Conservation (phyloP, 53 echinoderm and acorn worm species). For the Arbacia lixula region DNA sequence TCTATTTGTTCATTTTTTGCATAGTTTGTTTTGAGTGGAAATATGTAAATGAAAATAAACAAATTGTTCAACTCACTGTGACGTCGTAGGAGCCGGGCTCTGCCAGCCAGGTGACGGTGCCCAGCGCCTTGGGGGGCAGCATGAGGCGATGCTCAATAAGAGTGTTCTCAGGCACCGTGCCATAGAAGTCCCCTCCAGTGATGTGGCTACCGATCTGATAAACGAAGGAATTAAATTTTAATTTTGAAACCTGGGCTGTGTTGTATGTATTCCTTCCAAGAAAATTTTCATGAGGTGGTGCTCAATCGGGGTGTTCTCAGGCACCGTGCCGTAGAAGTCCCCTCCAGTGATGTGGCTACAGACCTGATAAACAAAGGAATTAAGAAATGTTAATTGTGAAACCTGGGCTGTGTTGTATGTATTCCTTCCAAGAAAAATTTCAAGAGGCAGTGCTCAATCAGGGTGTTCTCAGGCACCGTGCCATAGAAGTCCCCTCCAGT, state of each 20-base stretch:
- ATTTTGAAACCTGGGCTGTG: too few species aligned
- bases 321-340: slow-evolving; percentile 91
- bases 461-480: slow-evolving; percentile 86
- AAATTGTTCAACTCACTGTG: too few species aligned
- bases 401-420: too few species aligned
- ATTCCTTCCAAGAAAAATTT: too few species aligned
- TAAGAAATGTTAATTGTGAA: too few species aligned
- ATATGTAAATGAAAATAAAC: too few species aligned
- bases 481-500: slow-evolving; percentile 99
- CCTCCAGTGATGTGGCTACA: slow-evolving; percentile 99
- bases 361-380: too few species aligned
- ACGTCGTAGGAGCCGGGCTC: slow-evolving; percentile 79
- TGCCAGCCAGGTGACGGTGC: slow-evolving; percentile 96
- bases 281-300: slow-evolving; percentile 95
- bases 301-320: slow-evolving; percentile 93
- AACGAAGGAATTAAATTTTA: background rate
- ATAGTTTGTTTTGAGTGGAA: too few species aligned
- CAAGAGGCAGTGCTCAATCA: slow-evolving; percentile 98
- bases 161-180: slow-evolving; percentile 87
- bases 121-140: slow-evolving; percentile 86
- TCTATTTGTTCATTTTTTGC: too few species aligned
- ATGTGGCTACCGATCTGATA: slow-evolving; percentile 95
- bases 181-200: slow-evolving; percentile 97
- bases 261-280: too few species aligned
- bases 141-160: slow-evolving; percentile 95